Evolutionary conservation across 2,797 vertebrate species (phyloP).

Genomic region (Chiloscyllium punctatum): DNA sequence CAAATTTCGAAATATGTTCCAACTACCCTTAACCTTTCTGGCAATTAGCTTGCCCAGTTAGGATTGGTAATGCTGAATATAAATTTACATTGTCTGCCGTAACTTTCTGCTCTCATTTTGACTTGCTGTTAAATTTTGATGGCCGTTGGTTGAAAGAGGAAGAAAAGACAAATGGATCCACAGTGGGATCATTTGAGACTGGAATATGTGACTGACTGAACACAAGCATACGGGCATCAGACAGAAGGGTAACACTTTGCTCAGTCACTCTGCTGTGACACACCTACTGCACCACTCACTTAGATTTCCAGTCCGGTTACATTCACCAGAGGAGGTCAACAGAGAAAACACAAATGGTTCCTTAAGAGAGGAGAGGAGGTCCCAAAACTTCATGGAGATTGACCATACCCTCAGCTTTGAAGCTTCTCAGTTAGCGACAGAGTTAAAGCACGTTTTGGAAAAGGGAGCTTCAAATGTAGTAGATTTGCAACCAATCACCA

Average conservation of each 20-base stretch:
- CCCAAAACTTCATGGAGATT: not conserved
- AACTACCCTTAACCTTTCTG: not conserved
- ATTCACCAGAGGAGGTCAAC: too few relatives aligned
- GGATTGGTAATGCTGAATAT: not conserved
- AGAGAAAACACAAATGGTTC: not conserved
- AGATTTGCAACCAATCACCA: not conserved
- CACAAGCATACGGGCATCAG: not conserved
- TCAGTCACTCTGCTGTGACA: not conserved
- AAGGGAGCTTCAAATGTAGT: not conserved
- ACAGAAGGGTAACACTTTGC: not conserved
- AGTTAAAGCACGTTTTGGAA: not conserved
- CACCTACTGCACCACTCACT: not conserved
- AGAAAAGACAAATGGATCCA: not conserved
- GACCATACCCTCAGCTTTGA: not conserved
- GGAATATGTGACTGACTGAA: not conserved
- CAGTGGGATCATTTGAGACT: not conserved
- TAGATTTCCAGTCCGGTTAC: not conserved
- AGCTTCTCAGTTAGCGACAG: not conserved
- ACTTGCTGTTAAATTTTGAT: not conserved
- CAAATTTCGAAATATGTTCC: not conserved
- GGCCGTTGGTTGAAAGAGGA: too few relatives aligned
- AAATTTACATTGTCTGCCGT: not conserved
- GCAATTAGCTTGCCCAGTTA: not conserved
- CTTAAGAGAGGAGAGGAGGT: not conserved
- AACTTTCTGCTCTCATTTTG: not conserved